Evolutionary conservation across 2,888 invertebrate species (phyloP).

Genomic region (Caenorhabditis wallacei): DNA sequence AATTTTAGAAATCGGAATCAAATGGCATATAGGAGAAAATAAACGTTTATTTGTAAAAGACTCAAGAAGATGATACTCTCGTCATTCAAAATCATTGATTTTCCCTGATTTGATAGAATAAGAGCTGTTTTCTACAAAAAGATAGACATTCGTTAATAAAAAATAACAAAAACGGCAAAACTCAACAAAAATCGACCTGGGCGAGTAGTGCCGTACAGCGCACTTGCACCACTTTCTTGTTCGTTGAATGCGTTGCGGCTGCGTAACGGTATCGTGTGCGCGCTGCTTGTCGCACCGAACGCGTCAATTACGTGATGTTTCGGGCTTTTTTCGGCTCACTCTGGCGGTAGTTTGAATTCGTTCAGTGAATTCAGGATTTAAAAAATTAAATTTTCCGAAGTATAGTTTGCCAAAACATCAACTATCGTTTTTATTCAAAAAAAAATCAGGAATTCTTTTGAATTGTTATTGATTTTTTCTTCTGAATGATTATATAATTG

Average conservation of each 20-base stretch:
- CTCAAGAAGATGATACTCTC: too few species aligned
- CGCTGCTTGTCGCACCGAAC: slow-evolving; percentile 34
- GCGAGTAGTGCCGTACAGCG: slow-evolving; percentile 39
- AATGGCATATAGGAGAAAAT: background rate
- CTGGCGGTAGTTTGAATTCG: slow-evolving; percentile 57
- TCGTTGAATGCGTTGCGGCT: slow-evolving; percentile 28
- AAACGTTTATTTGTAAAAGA: too few species aligned
- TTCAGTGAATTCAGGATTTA: background rate
- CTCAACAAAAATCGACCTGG: slow-evolving; percentile 12
- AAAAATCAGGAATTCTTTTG: background rate
- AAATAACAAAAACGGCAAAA: background rate
- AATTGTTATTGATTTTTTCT: background rate
- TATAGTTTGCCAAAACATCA: too few species aligned
- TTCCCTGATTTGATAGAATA: too few species aligned
- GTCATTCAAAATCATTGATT: too few species aligned
- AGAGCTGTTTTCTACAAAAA: background rate
- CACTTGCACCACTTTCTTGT: slow-evolving; percentile 21
- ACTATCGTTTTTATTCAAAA: too few species aligned
- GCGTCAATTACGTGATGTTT: slow-evolving; percentile 61
- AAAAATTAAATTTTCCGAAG: background rate
- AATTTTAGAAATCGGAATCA: too few species aligned
- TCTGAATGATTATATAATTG: background rate
- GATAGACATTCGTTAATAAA: background rate
- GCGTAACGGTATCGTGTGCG: slow-evolving; percentile 23
- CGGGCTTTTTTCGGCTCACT: slow-evolving; percentile 49